These are phyloP conservation scores for Delichon dasypus DNA, from an alignment of 2,797 vertebrate genomes.

Conservation along the genomic window DNA sequence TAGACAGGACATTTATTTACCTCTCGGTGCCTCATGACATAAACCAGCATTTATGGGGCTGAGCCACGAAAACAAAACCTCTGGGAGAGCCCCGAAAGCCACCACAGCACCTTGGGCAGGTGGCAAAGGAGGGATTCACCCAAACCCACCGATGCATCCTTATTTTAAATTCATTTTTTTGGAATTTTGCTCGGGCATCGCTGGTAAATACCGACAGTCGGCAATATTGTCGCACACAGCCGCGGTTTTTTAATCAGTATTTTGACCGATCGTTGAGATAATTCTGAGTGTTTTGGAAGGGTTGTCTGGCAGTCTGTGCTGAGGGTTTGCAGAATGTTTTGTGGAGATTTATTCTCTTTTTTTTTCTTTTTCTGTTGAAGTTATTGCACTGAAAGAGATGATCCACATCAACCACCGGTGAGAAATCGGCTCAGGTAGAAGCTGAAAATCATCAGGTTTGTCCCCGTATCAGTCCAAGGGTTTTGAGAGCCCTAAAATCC, in stretches of 20 bases:
- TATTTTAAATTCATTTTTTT: not conserved
- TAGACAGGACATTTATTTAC: slow-evolving; percentile 46
- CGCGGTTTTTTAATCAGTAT: not conserved
- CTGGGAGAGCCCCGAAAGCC: not conserved
- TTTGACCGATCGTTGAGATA: not conserved
- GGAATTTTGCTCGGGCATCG: not conserved
- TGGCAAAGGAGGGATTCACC: not conserved
- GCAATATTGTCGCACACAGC: not conserved
- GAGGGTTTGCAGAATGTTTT: not conserved
- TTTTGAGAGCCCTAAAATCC: not conserved
- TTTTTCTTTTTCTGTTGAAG: not conserved
- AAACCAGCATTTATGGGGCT: slow-evolving; percentile 7
- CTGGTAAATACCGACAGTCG: not conserved
- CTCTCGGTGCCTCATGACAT: slow-evolving; percentile 19
- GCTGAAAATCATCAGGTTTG: not conserved
- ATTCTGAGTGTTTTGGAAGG: not conserved
- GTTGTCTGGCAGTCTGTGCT: not conserved
- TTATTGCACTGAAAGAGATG: not conserved
- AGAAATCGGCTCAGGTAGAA: rapidly evolving
- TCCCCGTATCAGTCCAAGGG: rapidly evolving
- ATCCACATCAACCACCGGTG: not conserved
- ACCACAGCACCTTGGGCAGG: not conserved
- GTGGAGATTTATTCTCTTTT: not conserved
- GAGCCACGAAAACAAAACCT: not conserved
- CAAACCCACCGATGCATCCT: rapidly evolving